These are phyloP conservation scores for Rhea pennata DNA, from an alignment of 2,113 vertebrate species.

Conservation along the genomic window DNA sequence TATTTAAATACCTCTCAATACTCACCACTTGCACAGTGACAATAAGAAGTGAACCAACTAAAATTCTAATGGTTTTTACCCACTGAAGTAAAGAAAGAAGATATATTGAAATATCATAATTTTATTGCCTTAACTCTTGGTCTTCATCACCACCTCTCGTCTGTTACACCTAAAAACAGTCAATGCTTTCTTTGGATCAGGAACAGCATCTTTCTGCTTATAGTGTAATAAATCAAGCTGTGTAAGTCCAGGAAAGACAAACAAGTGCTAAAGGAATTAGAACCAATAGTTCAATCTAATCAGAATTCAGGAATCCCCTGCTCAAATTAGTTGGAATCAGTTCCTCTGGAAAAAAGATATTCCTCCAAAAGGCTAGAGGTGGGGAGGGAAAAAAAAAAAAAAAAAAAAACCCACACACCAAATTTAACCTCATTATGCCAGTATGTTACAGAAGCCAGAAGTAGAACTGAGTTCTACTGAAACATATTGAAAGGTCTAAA, in stretches of 20 bases:
- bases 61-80: background rate
- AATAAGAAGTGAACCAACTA: background rate
- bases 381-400: no score
- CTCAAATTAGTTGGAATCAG: background rate
- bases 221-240: background rate
- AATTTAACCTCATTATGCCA: background rate
- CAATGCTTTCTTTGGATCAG: background rate
- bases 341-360: background rate
- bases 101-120: background rate
- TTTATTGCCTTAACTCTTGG: slow-evolving; percentile 6
- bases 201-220: background rate
- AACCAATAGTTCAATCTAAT: background rate
- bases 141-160: slow-evolving; percentile 24
- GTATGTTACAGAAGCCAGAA: background rate
- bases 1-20: background rate
- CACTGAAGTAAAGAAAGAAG: background rate
- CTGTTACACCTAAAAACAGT: background rate
- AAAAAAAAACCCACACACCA: no score
- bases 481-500: background rate
- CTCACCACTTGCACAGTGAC: background rate
- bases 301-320: background rate
- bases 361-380: background rate
- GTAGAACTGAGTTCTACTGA: background rate
- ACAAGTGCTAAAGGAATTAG: background rate
- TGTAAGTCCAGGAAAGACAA: background rate